Conservation (phyloP, 2,113 vertebrate species). For the Poicephalus meyeri region DNA sequence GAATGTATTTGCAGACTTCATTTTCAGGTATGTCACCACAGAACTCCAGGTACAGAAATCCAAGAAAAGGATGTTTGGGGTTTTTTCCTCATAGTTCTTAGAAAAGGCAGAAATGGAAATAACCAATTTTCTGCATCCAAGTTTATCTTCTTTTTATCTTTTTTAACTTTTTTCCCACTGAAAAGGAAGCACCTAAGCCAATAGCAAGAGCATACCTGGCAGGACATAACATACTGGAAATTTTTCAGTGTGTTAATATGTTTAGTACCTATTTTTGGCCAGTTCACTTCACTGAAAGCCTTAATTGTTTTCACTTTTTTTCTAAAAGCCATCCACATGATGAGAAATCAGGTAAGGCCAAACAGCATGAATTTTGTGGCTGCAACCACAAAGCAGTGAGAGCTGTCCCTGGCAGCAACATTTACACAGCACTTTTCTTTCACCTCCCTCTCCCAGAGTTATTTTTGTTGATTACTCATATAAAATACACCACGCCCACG, state of each 20-base stretch:
- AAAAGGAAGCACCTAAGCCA: not conserved
- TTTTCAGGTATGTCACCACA: not conserved
- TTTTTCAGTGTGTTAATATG: not conserved
- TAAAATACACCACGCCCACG: not conserved
- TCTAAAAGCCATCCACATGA: not conserved
- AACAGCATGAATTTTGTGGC: not conserved
- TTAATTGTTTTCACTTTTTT: not conserved
- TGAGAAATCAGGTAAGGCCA: not conserved
- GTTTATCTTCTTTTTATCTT: not conserved
- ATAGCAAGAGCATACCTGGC: not conserved
- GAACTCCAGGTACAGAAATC: not conserved
- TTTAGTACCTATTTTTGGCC: not conserved
- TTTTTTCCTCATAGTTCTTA: not conserved
- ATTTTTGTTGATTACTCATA: not conserved
- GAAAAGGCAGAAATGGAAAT: not conserved
- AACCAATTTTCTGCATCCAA: not conserved
- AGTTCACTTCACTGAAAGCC: not conserved
- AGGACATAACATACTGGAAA: not conserved
- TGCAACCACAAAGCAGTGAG: not conserved
- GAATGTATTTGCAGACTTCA: accelerated
- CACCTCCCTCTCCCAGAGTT: not conserved
- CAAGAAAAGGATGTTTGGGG: not conserved
- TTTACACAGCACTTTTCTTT: not conserved
- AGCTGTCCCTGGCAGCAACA: not conserved
- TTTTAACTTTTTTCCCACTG: not conserved